Base-by-base conservation (phyloP, 2,113 vertebrate species). In the Petromus typicus region DNA sequence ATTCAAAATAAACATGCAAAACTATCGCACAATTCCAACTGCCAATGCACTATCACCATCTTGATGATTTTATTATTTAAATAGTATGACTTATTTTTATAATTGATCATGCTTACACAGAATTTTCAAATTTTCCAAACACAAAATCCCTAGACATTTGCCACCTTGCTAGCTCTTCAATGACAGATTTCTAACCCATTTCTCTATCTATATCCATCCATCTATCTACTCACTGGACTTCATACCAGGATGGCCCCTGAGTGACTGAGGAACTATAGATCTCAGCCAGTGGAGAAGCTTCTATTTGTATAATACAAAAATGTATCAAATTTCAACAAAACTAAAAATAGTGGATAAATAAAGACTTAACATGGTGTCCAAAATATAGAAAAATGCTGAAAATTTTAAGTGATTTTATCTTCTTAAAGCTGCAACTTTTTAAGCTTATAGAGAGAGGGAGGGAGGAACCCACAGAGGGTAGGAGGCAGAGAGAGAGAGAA, bases 1-100 rank as follows among this genome's bases (percentile, higher is more conserved):
- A 86, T 64, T 57, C 25, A 88, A 90, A 83, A 79, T 66, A 45
- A 83, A 73, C 73, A 64, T 23, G 23, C 48, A 8, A n/a, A 85
- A 51, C n/a, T n/a, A n/a, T n/a, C n/a, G n/a, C n/a, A n/a, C 86
- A 51, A 86, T 86, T 61, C 22, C 30, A 56, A 45, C 40, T 43
- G 23, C 59, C 79, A 25, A 17, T 75, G 56, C 22, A 25, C 37
- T 25, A 43, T 8, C 18, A 48, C 34, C 32, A 45, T 43, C 73
- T 54, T 8, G 16, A 75, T 54, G 22, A 51, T 2, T 25, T 76
- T 86, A 43, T 67, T 59, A 45, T 30, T 85, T 85, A 84, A 88
- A 43, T 56, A 43, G 11, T 6, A 54, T 43, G 20, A 4, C 27
- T 91, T 92, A 30, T 79, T 79, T 84, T 71, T 79, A 78, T 0